A percentile compares a stretch with the other conserved stretches of the same genome.
Evolutionary conservation across 2,113 vertebrate genomes (phyloP).

Genomic region (Dasyprocta punctata): DNA sequence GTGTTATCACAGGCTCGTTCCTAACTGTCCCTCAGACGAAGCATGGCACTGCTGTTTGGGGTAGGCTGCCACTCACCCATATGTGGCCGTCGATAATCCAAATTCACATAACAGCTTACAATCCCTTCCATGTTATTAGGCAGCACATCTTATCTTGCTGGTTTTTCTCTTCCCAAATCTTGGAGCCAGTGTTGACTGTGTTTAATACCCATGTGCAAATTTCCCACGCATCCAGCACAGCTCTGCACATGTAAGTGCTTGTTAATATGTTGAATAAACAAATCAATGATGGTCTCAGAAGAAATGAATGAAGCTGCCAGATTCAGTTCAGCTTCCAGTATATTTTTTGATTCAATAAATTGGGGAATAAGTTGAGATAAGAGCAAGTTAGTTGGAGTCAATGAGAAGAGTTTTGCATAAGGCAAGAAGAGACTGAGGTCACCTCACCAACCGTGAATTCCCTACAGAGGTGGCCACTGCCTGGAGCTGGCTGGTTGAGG

Average conservation of each 20-base stretch:
- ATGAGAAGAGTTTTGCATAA: not conserved
- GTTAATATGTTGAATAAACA: not conserved
- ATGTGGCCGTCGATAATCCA: not conserved
- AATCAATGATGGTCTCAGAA: not conserved
- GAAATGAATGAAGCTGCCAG: not conserved
- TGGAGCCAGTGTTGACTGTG: not conserved
- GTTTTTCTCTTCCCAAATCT: not conserved
- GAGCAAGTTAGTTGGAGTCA: not conserved
- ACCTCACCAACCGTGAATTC: not conserved
- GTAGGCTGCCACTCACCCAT: not conserved
- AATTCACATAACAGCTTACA: not conserved
- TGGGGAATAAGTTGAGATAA: not conserved
- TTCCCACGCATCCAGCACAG: not conserved
- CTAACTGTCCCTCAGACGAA: not conserved
- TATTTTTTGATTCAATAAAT: not conserved
- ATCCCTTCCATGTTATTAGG: not conserved
- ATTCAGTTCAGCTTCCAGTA: not conserved
- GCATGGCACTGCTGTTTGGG: not conserved
- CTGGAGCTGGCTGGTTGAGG: not conserved
- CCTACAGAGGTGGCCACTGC: not conserved
- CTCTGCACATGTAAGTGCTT: not conserved
- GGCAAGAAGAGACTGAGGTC: not conserved
- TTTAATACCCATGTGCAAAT: not conserved
- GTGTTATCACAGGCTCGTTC: not conserved
- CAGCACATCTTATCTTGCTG: not conserved